Evolutionary conservation across 2,113 vertebrate genomes (phyloP), one percentile per base, ranked within the genome.

Genomic region (Motacilla alba): DNA sequence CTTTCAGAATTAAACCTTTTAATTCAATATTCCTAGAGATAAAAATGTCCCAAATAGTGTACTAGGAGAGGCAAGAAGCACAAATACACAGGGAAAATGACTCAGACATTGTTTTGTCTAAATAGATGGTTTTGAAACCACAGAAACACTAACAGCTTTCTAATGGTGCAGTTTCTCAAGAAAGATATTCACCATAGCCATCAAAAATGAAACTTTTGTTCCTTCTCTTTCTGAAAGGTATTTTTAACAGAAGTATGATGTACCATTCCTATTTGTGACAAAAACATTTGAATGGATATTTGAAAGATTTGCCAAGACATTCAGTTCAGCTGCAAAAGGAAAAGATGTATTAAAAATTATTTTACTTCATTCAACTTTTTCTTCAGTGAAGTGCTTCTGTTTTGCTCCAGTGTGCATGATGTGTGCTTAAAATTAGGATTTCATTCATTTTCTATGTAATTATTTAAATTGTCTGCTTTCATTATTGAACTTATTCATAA

Each of bases 391-490:
- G 9, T 69, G 7, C 37, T 83, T 91, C 55, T 87, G 23, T 31
- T 94, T 93, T 91, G 13, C 62, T 83, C 30, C 15, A 9, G 13
- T 69, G 33, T 60, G 44, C 2, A 1, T 27, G 39, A 7, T 44
- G 11, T 41, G n/a, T 70, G 24, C 50, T 89, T 60, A 89, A 95
- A 90, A 55, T 53, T 74, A 79, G 21, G 11, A 63, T 80, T 85
- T 94, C 18, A 89, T 95, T 85, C 6, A 31, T 83, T 85, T 80
- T 88, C 66, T 76, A 1, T 72, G 39, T 52, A 70, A 92, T 92
- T 92, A 92, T 76, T 93, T 87, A 73, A 94, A 92, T 78, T 50
- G 7, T 84, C 68, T 84, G 18, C 63, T 64, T 95, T 89, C 62
- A 60, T 93, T 83, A 66, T 87, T 83, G 49, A 89, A 73, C 23